Evolutionary conservation across 2,113 vertebrate species (phyloP), one percentile per base, ranked within the genome.

Genomic region (Micronycteris hirsuta): DNA sequence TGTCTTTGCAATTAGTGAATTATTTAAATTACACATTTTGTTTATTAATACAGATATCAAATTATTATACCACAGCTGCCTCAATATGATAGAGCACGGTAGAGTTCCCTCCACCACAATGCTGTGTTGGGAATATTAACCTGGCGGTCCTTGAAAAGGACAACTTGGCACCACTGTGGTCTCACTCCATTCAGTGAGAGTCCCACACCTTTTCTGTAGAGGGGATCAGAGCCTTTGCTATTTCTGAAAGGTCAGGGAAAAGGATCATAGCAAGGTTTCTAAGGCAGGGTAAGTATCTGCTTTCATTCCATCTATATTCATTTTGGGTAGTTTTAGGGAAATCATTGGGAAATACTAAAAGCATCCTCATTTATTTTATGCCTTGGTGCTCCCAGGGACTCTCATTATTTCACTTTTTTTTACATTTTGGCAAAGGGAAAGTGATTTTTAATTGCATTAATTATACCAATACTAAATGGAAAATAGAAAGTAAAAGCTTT

Each of bases 81-180:
- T 88, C 70, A 22, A 6, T 61, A 43, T 83, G 33, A 36, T 49
- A 33, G 10, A 3, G 54, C 52, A 38, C 1, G 49, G 13, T 5
- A 43, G 11, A 14, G 0, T 33, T 3, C 0, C 2, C 22, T 43
- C 36, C 2, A 14, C 1, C 4, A 28, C 9, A n/a, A 47, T 54
- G 36, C 47, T 63, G 13, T 36, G 14, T 65, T 68, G 12, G 74
- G 67, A 86, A 33, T 26, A 20, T 45, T 76, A 43, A 68, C 11
- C 14, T 45, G 22, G 14, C 11, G 9, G 4, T 71, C 36, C 4
- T 38, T 45, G 19, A 38, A 91, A 58, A 65, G 52, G 38, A 33
- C 0, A 1, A 2, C 14, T 0, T 36, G 43, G 24, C 73, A 17
- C 7, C 65, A 47, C 20, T 38, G 43, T 41, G 47, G 28, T 76